Percentiles rank a stretch among this genome's conserved stretches.
These are phyloP conservation scores for Tigriopus japonicus DNA, from an alignment of 1,140 invertebrate species.

Conservation along the genomic window DNA sequence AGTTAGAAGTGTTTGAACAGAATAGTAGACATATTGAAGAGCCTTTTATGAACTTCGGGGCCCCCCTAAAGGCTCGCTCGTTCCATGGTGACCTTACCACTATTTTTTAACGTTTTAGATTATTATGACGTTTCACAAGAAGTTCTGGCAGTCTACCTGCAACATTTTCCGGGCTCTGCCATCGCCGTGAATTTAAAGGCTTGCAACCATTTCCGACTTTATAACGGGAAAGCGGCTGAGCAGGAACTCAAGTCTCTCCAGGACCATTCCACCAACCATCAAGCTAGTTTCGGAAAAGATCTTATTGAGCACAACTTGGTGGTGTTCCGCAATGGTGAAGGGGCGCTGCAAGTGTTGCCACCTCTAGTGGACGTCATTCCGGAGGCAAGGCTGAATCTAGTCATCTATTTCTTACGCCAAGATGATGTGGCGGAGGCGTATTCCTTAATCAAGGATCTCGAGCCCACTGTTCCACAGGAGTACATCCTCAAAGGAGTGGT, in stretches of 20 bases:
- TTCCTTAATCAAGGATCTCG: constrained; percentile 39
- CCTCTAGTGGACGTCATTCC: constrained; percentile 82
- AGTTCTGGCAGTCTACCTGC: constrained; percentile 77
- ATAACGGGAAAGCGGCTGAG: constrained; percentile 85
- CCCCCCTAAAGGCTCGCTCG: too few species aligned
- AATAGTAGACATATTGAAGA: too few species aligned
- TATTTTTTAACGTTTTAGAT: constrained; percentile 9
- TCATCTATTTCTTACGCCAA: constrained; percentile 82
- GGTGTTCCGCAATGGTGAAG: constrained; percentile 85
- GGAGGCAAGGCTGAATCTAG: constrained; percentile 86
- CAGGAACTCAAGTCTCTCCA: constrained; percentile 26
- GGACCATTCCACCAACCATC: constrained; percentile 48
- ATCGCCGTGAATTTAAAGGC: constrained; percentile 90
- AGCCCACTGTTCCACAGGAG: constrained; percentile 81
- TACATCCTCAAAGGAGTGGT: constrained; percentile 94
- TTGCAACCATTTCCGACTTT: constrained; percentile 66
- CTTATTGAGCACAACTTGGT: constrained; percentile 87
- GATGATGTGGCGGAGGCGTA: constrained; percentile 77
- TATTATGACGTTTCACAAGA: constrained; percentile 82
- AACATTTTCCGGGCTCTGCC: constrained; percentile 77
- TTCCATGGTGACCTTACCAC: too few species aligned
- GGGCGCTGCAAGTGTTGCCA: constrained; percentile 73
- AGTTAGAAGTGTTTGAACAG: too few species aligned
- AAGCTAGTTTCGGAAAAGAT: constrained; percentile 74
- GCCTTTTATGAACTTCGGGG: too few species aligned